Evolutionary conservation across 2,113 vertebrate species (phyloP).

Genomic region (Aegotheles bennettii): DNA sequence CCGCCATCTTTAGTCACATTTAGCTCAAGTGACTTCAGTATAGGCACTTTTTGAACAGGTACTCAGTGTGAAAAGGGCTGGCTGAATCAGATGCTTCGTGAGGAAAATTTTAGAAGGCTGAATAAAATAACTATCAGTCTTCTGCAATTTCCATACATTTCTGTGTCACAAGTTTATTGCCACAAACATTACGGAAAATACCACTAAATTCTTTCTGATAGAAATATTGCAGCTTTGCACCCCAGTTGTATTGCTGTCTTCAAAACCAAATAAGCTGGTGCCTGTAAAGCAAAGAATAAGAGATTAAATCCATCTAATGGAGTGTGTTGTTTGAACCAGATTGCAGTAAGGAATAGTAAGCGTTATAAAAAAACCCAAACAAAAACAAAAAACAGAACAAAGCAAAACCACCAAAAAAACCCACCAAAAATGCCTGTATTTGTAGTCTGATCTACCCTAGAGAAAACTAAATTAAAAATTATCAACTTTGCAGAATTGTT

Average conservation of each 20-base stretch:
- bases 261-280: conserved; percentile 85
- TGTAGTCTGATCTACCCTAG: background rate
- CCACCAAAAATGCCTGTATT: background rate
- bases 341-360: background rate
- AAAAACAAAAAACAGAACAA: background rate
- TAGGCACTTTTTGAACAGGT: background rate
- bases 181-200: background rate
- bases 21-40: background rate
- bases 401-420: background rate
- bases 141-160: background rate
- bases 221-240: conserved; percentile 89
- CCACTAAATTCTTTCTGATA: conserved; percentile 85
- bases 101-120: background rate
- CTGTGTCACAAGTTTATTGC: background rate
- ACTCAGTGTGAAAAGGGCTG: background rate
- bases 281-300: conserved; percentile 67
- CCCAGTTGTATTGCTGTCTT: conserved; percentile 89
- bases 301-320: background rate
- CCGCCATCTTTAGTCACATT: background rate
- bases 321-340: background rate
- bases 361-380: background rate
- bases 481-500: background rate
- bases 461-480: background rate
- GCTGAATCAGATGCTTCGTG: background rate
- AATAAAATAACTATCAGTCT: background rate